Percentiles rank a stretch among this genome's conserved stretches.
Conservation (phyloP, 2,797 vertebrate species). For the Buphagus erythrorhynchus region DNA sequence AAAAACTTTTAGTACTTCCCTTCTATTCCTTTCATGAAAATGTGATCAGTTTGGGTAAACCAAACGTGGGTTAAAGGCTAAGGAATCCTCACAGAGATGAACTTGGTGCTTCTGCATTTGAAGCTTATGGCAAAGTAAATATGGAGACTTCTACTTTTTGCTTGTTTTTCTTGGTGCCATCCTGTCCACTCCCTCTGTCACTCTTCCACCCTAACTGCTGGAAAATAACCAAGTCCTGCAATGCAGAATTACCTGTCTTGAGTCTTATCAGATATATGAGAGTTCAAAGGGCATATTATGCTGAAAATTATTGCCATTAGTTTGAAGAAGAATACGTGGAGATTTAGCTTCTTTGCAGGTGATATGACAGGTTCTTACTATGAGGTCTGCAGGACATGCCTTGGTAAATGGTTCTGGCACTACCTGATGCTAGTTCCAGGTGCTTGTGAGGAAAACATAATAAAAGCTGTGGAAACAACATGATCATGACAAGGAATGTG, state of each 20-base stretch:
- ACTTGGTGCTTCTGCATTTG: not conserved
- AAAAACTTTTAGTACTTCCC: not conserved
- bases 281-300: not conserved
- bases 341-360: not conserved
- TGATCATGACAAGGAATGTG: not conserved
- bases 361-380: not conserved
- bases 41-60: not conserved
- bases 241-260: not conserved
- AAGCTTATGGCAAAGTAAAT: not conserved
- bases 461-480: not conserved
- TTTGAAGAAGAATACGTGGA: not conserved
- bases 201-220: not conserved
- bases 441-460: not conserved
- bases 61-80: not conserved
- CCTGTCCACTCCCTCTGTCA: fast-evolving
- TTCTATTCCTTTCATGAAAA: not conserved
- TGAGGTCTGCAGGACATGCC: not conserved
- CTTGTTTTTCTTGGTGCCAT: not conserved
- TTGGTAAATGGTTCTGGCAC: not conserved
- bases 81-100: not conserved
- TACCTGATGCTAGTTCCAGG: not conserved
- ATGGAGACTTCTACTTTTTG: not conserved
- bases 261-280: not conserved
- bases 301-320: not conserved
- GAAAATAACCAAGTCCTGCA: not conserved